These are phyloP conservation scores for Erebia aethiops DNA, from an alignment of 2,888 invertebrate species.

Conservation along the genomic window DNA sequence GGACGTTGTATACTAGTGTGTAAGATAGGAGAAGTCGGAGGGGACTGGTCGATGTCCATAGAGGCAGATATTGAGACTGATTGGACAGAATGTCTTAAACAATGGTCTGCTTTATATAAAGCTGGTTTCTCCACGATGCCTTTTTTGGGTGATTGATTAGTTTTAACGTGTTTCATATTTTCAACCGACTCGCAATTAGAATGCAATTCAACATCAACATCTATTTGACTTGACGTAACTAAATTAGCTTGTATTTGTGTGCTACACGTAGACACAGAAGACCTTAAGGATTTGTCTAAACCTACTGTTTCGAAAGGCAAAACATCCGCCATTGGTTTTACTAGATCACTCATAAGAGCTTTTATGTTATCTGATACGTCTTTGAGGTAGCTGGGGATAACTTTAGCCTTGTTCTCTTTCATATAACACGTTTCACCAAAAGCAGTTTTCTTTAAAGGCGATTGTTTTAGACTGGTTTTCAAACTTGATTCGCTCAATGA, in stretches of 20 bases:
- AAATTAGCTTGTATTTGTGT: constrained; percentile 66
- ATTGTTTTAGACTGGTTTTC: constrained; percentile 43
- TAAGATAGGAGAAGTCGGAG: constrained; percentile 2
- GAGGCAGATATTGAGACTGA: constrained; percentile 19
- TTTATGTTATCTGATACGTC: constrained; percentile 65
- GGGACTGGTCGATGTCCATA: constrained; percentile 23
- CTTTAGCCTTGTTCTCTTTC: constrained; percentile 56
- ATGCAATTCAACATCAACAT: constrained; percentile 49
- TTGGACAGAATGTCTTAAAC: constrained; percentile 19
- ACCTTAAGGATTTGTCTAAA: constrained; percentile 36
- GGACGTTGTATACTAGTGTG: constrained; percentile 21
- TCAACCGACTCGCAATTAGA: constrained; percentile 46
- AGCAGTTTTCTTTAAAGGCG: constrained; percentile 61
- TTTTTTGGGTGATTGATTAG: neutral
- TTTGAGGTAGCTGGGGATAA: constrained; percentile 64
- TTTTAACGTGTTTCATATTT: constrained; percentile 37
- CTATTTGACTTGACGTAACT: constrained; percentile 66
- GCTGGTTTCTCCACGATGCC: constrained; percentile 23
- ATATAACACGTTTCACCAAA: constrained; percentile 59
- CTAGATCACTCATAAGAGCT: constrained; percentile 66
- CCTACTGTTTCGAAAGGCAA: constrained; percentile 49
- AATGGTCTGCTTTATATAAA: constrained; percentile 24
- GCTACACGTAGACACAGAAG: constrained; percentile 52
- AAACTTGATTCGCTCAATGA: constrained; percentile 50
- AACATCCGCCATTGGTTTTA: constrained; percentile 63